A percentile compares a stretch with the other conserved stretches of the same genome.
Conservation (phyloP, 2,113 vertebrate species). For the Leucoraja erinaceus region DNA sequence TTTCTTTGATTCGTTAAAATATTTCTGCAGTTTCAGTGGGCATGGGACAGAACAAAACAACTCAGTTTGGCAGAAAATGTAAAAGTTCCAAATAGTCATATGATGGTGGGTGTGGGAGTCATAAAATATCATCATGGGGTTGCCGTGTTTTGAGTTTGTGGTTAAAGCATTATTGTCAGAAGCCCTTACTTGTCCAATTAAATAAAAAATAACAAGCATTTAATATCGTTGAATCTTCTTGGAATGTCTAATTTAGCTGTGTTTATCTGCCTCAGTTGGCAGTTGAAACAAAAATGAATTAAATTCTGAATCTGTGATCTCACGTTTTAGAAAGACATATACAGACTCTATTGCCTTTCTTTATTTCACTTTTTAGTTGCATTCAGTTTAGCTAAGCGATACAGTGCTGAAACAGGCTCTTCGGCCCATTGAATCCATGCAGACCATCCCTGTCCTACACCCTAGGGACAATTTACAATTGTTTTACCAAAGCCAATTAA, state of each 20-base stretch:
- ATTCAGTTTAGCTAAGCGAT: background rate
- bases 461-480: too few species aligned
- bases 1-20: background rate
- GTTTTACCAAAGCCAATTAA: too few species aligned
- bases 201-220: background rate
- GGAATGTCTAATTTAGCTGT: background rate
- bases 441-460: too few species aligned
- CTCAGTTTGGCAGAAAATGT: background rate
- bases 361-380: background rate
- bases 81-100: background rate
- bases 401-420: too few species aligned
- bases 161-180: background rate
- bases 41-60: background rate
- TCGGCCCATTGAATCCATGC: too few species aligned
- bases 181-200: background rate
- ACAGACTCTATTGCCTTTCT: background rate
- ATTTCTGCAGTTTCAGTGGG: background rate
- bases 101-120: background rate
- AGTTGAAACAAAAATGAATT: background rate
- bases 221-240: background rate
- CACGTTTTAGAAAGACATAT: background rate
- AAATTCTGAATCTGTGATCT: background rate
- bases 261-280: background rate
- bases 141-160: background rate
- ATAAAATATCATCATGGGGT: background rate